Evolutionary conservation across 2,113 vertebrate species (phyloP).

Genomic region (Rhineura floridana): DNA sequence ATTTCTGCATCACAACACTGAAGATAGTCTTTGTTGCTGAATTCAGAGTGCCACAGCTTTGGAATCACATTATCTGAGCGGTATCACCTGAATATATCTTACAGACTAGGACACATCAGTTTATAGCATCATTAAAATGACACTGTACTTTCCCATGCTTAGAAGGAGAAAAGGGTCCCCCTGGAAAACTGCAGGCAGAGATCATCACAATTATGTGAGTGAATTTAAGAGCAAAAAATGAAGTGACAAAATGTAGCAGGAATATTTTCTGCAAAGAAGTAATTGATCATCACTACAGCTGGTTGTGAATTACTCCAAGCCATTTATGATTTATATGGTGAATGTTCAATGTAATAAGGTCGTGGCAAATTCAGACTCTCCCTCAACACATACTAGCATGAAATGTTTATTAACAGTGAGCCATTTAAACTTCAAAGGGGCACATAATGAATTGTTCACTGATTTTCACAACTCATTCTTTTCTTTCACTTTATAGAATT

Average conservation of each 20-base stretch:
- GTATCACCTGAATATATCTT: slow-evolving; percentile 30
- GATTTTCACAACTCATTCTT: not conserved
- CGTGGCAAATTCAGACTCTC: slow-evolving; percentile 58
- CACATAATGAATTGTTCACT: slow-evolving; percentile 1
- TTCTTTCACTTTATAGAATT: slow-evolving; percentile 13
- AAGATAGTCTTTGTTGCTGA: slow-evolving; percentile 23
- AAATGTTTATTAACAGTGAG: slow-evolving; percentile 39
- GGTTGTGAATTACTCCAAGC: slow-evolving; percentile 55
- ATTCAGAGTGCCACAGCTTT: slow-evolving; percentile 39
- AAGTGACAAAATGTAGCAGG: not conserved
- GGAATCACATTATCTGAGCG: slow-evolving; percentile 42
- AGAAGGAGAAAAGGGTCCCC: not conserved
- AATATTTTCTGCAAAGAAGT: slow-evolving; percentile 45
- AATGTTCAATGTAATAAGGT: slow-evolving; percentile 52
- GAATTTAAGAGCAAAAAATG: slow-evolving; percentile 33
- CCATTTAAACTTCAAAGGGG: slow-evolving; percentile 29
- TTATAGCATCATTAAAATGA: slow-evolving; percentile 59
- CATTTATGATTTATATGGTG: slow-evolving; percentile 57
- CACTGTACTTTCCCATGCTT: slow-evolving; percentile 43
- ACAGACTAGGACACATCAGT: slow-evolving; percentile 35
- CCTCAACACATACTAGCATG: slow-evolving; percentile 48
- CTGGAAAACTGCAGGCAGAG: slow-evolving; percentile 40
- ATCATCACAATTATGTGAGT: slow-evolving; percentile 34
- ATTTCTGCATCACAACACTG: slow-evolving; percentile 34
- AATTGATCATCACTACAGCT: slow-evolving; percentile 41